Conservation (phyloP, 2,888 invertebrate species). For the Chymomyza fuscimana region DNA sequence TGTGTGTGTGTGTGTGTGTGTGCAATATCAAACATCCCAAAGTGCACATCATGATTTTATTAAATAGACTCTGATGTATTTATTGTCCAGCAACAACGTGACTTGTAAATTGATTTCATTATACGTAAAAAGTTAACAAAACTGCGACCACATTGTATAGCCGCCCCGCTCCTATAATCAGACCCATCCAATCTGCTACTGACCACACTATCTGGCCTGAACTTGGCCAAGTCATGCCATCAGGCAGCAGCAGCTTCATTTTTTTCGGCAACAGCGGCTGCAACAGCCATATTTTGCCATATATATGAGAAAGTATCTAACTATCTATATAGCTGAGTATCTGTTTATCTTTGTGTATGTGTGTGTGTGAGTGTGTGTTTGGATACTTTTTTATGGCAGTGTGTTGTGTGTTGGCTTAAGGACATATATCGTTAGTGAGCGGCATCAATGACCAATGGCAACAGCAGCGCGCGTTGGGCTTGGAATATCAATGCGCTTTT, state of each 20-base stretch:
- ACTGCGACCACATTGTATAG: conserved; percentile 33
- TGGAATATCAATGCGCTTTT: conserved; percentile 67
- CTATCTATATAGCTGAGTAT: neutral
- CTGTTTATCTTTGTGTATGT: neutral
- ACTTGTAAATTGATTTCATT: conserved; percentile 79
- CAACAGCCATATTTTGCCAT: conserved; percentile 46
- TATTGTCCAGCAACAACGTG: conserved; percentile 78
- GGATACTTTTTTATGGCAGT: conserved; percentile 55
- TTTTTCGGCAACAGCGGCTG: conserved; percentile 42
- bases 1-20: conserved; percentile 21
- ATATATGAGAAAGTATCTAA: neutral
- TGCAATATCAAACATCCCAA: conserved; percentile 58
- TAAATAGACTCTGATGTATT: conserved; percentile 79
- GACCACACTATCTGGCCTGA: neutral
- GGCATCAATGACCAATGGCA: conserved; percentile 69
- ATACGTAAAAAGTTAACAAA: conserved; percentile 74
- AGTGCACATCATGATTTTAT: conserved; percentile 79
- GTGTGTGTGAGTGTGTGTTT: conserved; percentile 23
- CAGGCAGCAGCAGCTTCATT: conserved; percentile 33
- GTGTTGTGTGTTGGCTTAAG: conserved; percentile 60
- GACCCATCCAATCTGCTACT: neutral
- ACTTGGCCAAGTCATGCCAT: conserved; percentile 1
- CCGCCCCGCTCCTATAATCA: neutral
- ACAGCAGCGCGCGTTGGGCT: conserved; percentile 61
- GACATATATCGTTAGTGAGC: conserved; percentile 69